phyloP scores from a whole-genome alignment of 2,888 invertebrate species.

The Platycheirus albimanus region DNA sequence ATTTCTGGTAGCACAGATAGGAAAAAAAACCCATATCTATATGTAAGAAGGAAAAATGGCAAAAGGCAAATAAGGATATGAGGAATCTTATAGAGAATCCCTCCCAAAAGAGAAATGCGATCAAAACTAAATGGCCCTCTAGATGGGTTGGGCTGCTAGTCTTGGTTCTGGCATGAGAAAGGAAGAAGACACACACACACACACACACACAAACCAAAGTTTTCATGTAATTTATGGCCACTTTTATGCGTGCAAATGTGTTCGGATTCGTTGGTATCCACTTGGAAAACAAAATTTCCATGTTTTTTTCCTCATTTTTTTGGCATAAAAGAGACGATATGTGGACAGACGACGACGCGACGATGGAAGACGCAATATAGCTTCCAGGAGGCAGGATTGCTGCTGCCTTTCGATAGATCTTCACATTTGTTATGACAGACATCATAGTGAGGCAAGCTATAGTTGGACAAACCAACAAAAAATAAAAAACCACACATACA shows the following conservation, averaged over 20 bases:
- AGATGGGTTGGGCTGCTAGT: slow-evolving; percentile 9
- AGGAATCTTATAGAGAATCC: slow-evolving; percentile 34
- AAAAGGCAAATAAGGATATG: slow-evolving; percentile 32
- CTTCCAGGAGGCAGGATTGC: slow-evolving; percentile 18
- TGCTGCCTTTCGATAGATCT: slow-evolving; percentile 76
- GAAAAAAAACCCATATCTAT: slow-evolving; percentile 8
- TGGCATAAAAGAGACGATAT: slow-evolving; percentile 2
- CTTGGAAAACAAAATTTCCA: slow-evolving; percentile 56
- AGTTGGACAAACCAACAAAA: slow-evolving; percentile 73
- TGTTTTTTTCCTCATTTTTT: not conserved
- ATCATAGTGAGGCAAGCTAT: slow-evolving; percentile 78
- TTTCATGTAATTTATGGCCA: slow-evolving; percentile 72
- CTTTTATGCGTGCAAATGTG: slow-evolving; percentile 73
- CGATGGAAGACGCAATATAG: no score
- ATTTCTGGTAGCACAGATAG: slow-evolving; percentile 52
- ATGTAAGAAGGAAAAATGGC: slow-evolving; percentile 13
- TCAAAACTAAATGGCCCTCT: slow-evolving; percentile 70
- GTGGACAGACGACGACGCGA: slow-evolving; percentile 3
- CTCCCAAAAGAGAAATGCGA: slow-evolving; percentile 60
- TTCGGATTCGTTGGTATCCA: slow-evolving; percentile 56
- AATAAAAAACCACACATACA: slow-evolving; percentile 11
- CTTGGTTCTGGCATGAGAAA: not conserved
- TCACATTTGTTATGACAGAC: slow-evolving; percentile 80
- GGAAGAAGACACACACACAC: not conserved
- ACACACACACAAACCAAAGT: slow-evolving; percentile 43